A percentile compares a stretch with the other conserved stretches of the same genome.
Conservation (phyloP, 2,888 invertebrate species). For the Tetanocera ferruginea region DNA sequence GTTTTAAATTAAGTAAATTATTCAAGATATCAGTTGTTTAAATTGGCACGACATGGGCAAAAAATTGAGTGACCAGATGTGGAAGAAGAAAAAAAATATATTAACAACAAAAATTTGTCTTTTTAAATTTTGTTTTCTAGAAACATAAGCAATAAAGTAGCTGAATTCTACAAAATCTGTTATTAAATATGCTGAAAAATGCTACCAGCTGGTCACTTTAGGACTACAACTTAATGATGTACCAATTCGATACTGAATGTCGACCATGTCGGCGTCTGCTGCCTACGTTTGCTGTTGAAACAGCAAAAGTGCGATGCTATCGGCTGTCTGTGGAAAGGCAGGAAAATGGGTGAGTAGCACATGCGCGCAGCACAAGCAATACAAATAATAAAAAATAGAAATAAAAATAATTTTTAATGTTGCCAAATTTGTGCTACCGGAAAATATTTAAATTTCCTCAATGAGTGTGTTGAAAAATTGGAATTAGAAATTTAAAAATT, state of each 20-base stretch:
- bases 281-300: conserved; percentile 42
- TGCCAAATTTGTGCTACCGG: conserved; percentile 5
- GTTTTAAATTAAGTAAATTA: not conserved
- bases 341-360: conserved; percentile 38
- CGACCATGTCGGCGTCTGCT: conserved; percentile 28
- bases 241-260: conserved; percentile 53
- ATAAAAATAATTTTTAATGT: not conserved
- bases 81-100: too few species aligned
- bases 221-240: conserved; percentile 48
- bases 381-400: conserved; percentile 38
- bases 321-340: conserved; percentile 2
- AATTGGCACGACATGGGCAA: not conserved
- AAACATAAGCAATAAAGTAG: too few species aligned
- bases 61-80: conserved; percentile 3
- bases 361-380: conserved; percentile 38
- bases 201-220: conserved; percentile 42
- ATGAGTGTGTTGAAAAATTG: not conserved
- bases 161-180: not conserved
- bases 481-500: conserved; percentile 21
- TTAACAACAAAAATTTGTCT: too few species aligned
- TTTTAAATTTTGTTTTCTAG: too few species aligned
- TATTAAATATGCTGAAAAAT: not conserved
- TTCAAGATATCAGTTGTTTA: not conserved
- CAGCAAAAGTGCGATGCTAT: conserved; percentile 32
- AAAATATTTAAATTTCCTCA: not conserved